These are phyloP conservation scores for Geococcyx californianus DNA, from an alignment of 2,113 vertebrate species.

Conservation along the genomic window DNA sequence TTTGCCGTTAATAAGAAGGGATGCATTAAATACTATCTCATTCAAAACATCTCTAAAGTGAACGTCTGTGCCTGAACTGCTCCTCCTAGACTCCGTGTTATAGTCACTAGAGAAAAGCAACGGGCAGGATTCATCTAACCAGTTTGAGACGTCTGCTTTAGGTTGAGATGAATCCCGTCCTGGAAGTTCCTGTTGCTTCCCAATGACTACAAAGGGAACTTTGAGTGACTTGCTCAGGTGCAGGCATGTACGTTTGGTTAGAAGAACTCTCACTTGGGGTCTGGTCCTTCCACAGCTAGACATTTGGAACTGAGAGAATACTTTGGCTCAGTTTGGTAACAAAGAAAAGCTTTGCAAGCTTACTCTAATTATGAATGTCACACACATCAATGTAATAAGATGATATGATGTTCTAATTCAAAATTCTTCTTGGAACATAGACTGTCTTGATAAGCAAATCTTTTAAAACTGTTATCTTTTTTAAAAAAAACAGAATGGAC, in stretches of 20 bases:
- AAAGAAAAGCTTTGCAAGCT: background rate
- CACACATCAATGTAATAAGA: background rate
- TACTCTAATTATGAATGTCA: background rate
- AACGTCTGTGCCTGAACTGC: background rate
- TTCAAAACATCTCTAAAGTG: conserved; percentile 2
- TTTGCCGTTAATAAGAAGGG: conserved; percentile 42
- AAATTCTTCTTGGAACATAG: background rate
- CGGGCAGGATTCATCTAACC: background rate
- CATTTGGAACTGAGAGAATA: background rate
- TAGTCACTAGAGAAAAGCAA: conserved; percentile 6
- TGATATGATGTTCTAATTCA: background rate
- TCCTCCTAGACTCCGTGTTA: conserved; percentile 17
- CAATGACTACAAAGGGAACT: background rate
- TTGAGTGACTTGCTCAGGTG: conserved; percentile 10
- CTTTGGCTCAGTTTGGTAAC: background rate
- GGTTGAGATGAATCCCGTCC: conserved; percentile 27
- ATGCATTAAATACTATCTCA: conserved; percentile 7
- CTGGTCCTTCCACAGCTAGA: background rate
- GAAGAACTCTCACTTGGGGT: background rate
- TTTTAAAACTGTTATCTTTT: background rate
- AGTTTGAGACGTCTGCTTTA: background rate
- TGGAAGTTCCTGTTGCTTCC: background rate
- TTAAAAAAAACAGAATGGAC: conserved; percentile 35
- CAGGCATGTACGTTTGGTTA: background rate
- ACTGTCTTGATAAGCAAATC: background rate